Evolutionary conservation across 2,113 vertebrate genomes (phyloP).

Genomic region (Heptranchias perlo): DNA sequence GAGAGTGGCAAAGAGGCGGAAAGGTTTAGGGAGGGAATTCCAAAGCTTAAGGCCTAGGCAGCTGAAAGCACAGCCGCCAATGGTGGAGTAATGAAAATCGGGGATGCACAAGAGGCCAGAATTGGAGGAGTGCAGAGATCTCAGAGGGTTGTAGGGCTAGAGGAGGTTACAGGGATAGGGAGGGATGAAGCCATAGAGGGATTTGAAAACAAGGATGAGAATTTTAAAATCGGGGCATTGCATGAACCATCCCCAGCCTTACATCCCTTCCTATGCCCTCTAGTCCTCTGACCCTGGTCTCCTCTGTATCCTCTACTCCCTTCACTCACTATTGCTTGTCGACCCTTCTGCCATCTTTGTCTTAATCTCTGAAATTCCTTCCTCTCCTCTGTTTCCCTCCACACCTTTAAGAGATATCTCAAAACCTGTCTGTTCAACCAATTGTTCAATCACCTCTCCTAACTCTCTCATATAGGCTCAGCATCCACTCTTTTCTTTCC

Average conservation of each 20-base stretch:
- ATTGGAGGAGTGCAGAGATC: no score
- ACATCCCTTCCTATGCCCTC: slow-evolving; percentile 32
- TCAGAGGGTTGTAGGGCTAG: no score
- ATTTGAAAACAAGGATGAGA: no score
- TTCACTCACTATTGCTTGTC: background rate
- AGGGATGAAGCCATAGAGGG: no score
- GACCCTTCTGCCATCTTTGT: background rate
- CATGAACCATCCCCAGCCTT: background rate
- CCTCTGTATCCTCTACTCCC: background rate
- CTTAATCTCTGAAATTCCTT: background rate
- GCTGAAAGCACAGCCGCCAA: no score
- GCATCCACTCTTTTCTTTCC: background rate
- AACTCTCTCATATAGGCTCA: background rate
- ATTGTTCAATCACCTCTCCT: background rate
- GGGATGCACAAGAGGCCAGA: no score
- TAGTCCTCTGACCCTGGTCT: background rate
- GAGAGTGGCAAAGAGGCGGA: no score
- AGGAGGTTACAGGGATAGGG: no score
- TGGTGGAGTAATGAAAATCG: no score
- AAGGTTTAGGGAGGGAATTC: no score
- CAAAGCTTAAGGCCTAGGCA: no score
- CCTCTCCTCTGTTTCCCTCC: slow-evolving; percentile 40
- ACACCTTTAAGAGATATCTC: background rate
- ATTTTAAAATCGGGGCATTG: no score
- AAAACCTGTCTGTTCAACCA: slow-evolving; percentile 42